Evolutionary conservation across 2,888 invertebrate genomes (phyloP).

Genomic region (Alviniconcha strummeri): DNA sequence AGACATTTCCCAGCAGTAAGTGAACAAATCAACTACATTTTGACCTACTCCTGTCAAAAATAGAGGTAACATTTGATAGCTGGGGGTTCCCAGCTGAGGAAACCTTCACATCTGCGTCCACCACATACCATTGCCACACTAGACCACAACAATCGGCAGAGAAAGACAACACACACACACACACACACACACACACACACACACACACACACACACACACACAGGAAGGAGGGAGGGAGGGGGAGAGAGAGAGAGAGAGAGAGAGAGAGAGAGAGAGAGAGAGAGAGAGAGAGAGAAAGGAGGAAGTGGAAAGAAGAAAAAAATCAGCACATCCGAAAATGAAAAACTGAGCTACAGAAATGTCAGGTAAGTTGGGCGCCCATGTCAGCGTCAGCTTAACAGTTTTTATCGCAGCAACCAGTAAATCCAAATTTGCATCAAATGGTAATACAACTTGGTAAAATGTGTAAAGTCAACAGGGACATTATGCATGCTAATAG

Average conservation of each 20-base stretch:
- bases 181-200: not conserved
- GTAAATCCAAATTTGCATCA: not conserved
- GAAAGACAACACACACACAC: not conserved
- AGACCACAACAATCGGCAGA: too few relatives aligned
- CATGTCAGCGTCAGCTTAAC: not conserved
- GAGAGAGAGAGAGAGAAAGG: not conserved
- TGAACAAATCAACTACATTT: too few relatives aligned
- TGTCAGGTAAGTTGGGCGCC: not conserved
- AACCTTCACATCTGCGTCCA: too few relatives aligned
- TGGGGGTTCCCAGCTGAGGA: too few relatives aligned
- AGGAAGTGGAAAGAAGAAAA: not conserved
- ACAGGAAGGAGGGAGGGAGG: not conserved
- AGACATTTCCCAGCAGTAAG: too few relatives aligned
- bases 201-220: conserved; percentile 8
- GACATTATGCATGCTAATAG: not conserved
- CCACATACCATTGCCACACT: too few relatives aligned
- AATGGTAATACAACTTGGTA: not conserved
- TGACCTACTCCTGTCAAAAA: too few relatives aligned
- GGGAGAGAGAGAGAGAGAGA: not conserved
- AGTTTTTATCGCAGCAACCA: not conserved
- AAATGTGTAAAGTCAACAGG: not conserved
- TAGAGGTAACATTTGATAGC: too few relatives aligned
- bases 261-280: not conserved
- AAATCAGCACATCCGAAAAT: not conserved
- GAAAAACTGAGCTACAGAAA: not conserved